Base-by-base conservation (phyloP, 2,888 invertebrate genomes). In the Thereva nobilitata region DNA sequence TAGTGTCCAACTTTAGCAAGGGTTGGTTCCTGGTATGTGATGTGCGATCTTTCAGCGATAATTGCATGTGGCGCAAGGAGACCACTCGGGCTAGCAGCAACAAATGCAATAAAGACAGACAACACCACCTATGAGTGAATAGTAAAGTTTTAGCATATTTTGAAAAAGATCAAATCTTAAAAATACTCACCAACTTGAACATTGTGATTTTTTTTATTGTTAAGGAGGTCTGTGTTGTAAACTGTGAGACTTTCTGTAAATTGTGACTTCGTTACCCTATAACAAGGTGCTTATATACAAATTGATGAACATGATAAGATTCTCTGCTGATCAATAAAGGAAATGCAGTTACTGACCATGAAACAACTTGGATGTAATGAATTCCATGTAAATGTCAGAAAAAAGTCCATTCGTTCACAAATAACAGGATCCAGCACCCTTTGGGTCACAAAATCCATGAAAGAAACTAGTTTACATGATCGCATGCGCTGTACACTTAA, bases 101-200 rank as follows among this genome's bases (percentile, higher is more conserved):
- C 73, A 64, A 72, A 64, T 68, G 74, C 74, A 66, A 74, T 67
- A 47, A 75, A 71, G 70, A 72, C 74, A 66, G 72, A 71, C 70
- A 75, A 74, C 74, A 74, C 73, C 73, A 75, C 74, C 75, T 74
- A 68, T 6, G 47, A 44, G 23, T 66, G n/a, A 9, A 10, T 10
- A 8, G 7, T 42, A 8, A 42, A 8, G 9, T 42, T 8, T 42
- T 42, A 42, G 9, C 3, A 8, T 3, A 8, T 42, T 8, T 8
- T 42, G 23, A 23, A 23, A 23, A 23, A 23, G 23, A 23, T 23
- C 23, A 42, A 42, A 42, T 8, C 42, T 8, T 42, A 3, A 23
- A 34, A 3, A 38, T 23, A 69, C 72, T 72, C 64, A 73, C 73
- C 72, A 73, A 70, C 69, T 72, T 72, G 71, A 71, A 72, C 73